Evolutionary conservation across 2,797 vertebrate genomes (phyloP), one percentile per base, ranked within the genome.

Genomic region (Champsocephalus gunnari): DNA sequence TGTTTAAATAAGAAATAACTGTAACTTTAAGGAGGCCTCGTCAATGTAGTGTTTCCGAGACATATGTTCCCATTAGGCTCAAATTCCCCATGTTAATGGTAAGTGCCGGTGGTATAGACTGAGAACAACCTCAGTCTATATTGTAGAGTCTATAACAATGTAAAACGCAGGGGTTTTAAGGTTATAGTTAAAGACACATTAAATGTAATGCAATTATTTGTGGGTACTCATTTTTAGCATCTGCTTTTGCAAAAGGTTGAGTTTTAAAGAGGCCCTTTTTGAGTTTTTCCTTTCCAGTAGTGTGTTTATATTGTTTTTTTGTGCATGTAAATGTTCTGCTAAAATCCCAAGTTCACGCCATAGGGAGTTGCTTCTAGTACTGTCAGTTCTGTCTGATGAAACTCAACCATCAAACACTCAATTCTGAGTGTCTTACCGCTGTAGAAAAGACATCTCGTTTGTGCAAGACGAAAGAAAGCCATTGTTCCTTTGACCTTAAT

Each of bases 401-500:
- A 9, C 45, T 59, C 7, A 9, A 44, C 72, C 28, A 49, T 50
- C 64, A 73, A 38, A n/a, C 62, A 68, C 50, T 83, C 6, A 41
- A 2, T 50, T 63, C 19, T 68, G 7, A 66, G 24, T 49, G 58
- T 59, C 8, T 41, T 4, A 7, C 44, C 60, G 45, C 19, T 38
- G 47, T 28, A 9, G 49, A 4, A 44, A 38, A 47, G 12, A 41
- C 38, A 55, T 71, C 62, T 75, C 53, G 6, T 68, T 72, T 50
- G 12, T 24, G 45, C 38, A 65, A 49, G n/a, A 73, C 56, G 66
- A 38, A 9, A 38, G 61, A 44, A 66, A 73, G 32, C 55, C 8
- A 44, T 80, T 74, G 53, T 69, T 51, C n/a, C 10, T 68, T 60
- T 89, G 60, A 79, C 75, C 54, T 60, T 71, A 9, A 32, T 85